Percentiles rank a stretch among this genome's conserved stretches.
Evolutionary conservation across 1,140 invertebrate genomes (phyloP).

Genomic region (Oncopeltus fasciatus): DNA sequence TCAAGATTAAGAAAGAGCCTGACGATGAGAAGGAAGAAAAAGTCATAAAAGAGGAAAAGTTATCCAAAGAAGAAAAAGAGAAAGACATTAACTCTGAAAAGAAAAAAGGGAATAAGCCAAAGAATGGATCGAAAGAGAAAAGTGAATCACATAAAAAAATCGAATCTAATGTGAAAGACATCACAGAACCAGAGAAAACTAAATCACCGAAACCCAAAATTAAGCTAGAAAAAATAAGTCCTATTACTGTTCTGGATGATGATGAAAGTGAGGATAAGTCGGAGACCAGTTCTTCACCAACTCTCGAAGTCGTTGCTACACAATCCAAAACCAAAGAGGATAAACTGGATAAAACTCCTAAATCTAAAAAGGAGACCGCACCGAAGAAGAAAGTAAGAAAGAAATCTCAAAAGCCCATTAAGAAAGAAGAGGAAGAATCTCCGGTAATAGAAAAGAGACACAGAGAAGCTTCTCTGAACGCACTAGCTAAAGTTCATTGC

Average conservation of each 20-base stretch:
- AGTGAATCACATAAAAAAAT: slow-evolving; percentile 25
- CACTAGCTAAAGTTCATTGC: slow-evolving; percentile 80
- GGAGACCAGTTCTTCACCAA: background rate
- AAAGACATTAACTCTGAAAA: slow-evolving; percentile 11
- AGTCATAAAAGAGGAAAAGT: too few species aligned
- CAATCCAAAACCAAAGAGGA: slow-evolving; percentile 19
- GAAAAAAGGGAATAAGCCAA: slow-evolving; percentile 1
- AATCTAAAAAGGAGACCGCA: too few species aligned
- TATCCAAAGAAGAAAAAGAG: too few species aligned
- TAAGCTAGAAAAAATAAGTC: slow-evolving; percentile 21
- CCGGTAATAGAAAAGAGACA: slow-evolving; percentile 54
- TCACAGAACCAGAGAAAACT: slow-evolving; percentile 18
- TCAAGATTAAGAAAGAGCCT: too few species aligned
- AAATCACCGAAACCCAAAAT: slow-evolving; percentile 19
- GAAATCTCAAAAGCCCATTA: slow-evolving; percentile 25
- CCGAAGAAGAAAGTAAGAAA: slow-evolving; percentile 21
- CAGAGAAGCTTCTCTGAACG: slow-evolving; percentile 75
- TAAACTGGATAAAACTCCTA: too few species aligned
- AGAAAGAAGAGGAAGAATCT: slow-evolving; percentile 36
- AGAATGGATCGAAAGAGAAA: slow-evolving; percentile 27
- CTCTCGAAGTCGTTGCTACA: background rate
- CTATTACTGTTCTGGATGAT: slow-evolving; percentile 12
- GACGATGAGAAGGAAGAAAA: slow-evolving; percentile 7
- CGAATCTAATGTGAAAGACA: background rate
- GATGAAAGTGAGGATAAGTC: background rate